phyloP scores from a whole-genome alignment of 92 coral and sea anemone species.

The Porites divaricata region DNA sequence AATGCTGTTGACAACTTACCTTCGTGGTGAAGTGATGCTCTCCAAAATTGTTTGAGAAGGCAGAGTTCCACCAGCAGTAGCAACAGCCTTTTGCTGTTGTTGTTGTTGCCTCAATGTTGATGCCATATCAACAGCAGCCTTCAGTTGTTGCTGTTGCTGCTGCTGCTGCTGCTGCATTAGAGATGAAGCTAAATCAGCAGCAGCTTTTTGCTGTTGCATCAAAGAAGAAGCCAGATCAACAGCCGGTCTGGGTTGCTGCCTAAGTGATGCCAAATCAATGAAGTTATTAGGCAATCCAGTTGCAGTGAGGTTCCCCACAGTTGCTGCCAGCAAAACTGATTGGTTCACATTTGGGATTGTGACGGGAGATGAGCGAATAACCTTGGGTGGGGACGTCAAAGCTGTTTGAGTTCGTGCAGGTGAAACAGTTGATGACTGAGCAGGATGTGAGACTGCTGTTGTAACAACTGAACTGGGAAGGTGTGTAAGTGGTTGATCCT shows the following conservation, averaged over 20 bases:
- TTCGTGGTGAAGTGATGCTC: constrained; percentile 65
- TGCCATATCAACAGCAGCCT: neutral
- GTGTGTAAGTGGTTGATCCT: constrained; percentile 41
- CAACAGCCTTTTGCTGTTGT: constrained; percentile 37
- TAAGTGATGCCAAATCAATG: constrained; percentile 45
- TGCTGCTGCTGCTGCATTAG: constrained; percentile 21
- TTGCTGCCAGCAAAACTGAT: constrained; percentile 17
- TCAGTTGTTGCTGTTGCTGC: neutral
- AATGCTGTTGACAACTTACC: constrained; percentile 48
- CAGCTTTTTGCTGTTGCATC: constrained; percentile 46
- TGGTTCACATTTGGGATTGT: constrained; percentile 19
- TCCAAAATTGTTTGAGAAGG: constrained; percentile 65
- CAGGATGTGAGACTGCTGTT: constrained; percentile 46
- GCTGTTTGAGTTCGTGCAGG: constrained; percentile 53
- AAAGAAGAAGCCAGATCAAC: constrained; percentile 4
- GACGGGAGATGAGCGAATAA: constrained; percentile 30
- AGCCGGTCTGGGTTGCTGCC: constrained; percentile 34
- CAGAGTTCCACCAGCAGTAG: constrained; percentile 32
- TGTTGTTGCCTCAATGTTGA: constrained; percentile 39
- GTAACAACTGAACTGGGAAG: constrained; percentile 64
- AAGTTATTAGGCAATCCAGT: constrained; percentile 57
- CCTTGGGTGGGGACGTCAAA: constrained; percentile 46
- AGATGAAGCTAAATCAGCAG: constrained; percentile 43
- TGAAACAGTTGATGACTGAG: constrained; percentile 45
- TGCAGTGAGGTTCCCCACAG: constrained; percentile 24